Evolutionary conservation across 2,797 vertebrate species (phyloP), one percentile per base, ranked within the genome.

Genomic region (Microctenopoma stevenorrisi): DNA sequence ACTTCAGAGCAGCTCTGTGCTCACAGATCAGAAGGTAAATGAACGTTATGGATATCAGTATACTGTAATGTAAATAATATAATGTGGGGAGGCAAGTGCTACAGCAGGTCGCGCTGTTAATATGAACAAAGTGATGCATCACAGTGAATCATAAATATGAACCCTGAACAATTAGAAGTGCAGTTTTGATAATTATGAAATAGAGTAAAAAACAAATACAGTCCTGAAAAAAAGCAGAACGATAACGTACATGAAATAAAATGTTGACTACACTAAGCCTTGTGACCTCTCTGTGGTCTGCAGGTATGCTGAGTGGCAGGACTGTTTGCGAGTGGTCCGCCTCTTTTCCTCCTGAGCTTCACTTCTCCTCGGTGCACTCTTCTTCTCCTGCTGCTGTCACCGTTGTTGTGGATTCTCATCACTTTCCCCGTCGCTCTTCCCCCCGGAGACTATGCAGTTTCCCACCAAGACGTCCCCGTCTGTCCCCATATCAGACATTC

Each of bases 21-120:
- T 95, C 65, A 84, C 94, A 2, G 94, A 95, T 86, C 95, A 95
- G 91, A 95, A 95, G 93, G 95, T 95, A 56, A 86, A 56, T 68
- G 33, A 51, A 55, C 35, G 11, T 28, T 6, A 18, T 0, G 5
- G 35, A 51, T 16, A 25, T 37, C 37, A 5, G n/a, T 33, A 2
- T 22, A 14, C 48, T 65, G 30, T 48, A 54, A 42, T 44, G 18
- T 47, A 3, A 50, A 51, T 15, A 25, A n/a, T n/a, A 59, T n/a
- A 67, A 43, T 53, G n/a, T 30, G 46, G 48, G 12, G 9, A 46
- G 48, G 43, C 37, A 18, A 10, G 49, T 46, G 22, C 11, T 30
- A 43, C 16, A 68, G 72, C 60, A 48, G 59, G 33, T 18, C 11
- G 11, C 46, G 14, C 12, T 13, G 9, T 69, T 55, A 42, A 50